A percentile compares a stretch with the other conserved stretches of the same genome.
Evolutionary conservation across 2,113 vertebrate species (phyloP).

Genomic region (human): DNA sequence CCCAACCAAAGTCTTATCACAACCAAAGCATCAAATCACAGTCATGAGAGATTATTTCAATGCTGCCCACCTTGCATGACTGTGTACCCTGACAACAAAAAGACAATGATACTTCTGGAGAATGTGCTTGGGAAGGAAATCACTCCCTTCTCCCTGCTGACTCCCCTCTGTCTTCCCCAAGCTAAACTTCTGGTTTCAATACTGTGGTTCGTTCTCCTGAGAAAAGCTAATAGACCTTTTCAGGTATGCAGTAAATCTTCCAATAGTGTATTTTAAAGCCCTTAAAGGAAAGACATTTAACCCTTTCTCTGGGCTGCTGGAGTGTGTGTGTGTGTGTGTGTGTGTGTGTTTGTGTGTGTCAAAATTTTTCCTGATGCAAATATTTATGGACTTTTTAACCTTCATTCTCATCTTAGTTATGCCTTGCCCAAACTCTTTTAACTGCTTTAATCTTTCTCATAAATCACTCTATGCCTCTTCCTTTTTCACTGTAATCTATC

Average conservation of each 20-base stretch:
- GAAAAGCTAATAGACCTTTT: neutral
- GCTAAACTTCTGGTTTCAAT: slow-evolving; percentile 6
- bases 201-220: neutral
- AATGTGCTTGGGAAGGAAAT: neutral
- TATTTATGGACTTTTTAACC: slow-evolving; percentile 48
- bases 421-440: slow-evolving; percentile 34
- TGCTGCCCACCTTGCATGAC: neutral
- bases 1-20: neutral
- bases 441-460: slow-evolving; percentile 18
- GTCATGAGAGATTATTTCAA: neutral
- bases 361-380: slow-evolving; percentile 24
- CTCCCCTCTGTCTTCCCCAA: neutral
- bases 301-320: neutral
- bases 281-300: slow-evolving; percentile 13
- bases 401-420: neutral
- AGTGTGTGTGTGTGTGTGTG: neutral
- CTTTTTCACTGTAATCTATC: neutral
- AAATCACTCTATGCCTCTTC: neutral
- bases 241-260: slow-evolving; percentile 9
- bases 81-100: neutral
- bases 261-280: neutral
- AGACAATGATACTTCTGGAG: neutral
- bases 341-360: neutral
- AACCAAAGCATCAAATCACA: neutral
- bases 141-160: neutral